Evolutionary conservation across 2,888 invertebrate genomes (phyloP).

Genomic region (Chymomyza amoena): DNA sequence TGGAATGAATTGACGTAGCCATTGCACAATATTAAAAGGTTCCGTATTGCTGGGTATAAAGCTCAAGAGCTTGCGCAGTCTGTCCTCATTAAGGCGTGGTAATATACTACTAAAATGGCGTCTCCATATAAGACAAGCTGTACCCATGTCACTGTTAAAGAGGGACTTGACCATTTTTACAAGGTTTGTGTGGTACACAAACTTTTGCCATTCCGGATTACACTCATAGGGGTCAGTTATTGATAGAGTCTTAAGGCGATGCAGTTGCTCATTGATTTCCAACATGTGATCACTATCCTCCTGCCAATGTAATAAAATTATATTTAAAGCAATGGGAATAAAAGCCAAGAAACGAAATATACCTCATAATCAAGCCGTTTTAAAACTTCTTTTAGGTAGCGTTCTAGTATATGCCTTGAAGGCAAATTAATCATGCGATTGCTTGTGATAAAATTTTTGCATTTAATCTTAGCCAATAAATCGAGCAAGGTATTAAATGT

Average conservation of each 20-base stretch:
- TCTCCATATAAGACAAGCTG: conserved; percentile 77
- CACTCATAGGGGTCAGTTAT: conserved; percentile 78
- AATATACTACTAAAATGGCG: conserved; percentile 75
- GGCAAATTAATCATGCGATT: conserved; percentile 74
- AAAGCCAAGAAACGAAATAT: conserved; percentile 4
- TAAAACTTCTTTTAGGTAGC: conserved; percentile 70
- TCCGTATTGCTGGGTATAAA: conserved; percentile 75
- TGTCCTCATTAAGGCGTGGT: conserved; percentile 66
- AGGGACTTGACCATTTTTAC: conserved; percentile 68
- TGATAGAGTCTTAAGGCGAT: conserved; percentile 76
- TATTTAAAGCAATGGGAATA: neutral
- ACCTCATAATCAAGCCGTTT: conserved; percentile 74
- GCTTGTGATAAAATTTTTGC: conserved; percentile 71
- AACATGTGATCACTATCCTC: conserved; percentile 67
- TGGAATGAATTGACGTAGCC: conserved; percentile 77
- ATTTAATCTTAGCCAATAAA: conserved; percentile 68
- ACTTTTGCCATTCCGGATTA: conserved; percentile 77
- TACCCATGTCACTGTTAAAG: conserved; percentile 74
- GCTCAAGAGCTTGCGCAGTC: conserved; percentile 68
- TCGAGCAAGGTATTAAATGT: conserved; percentile 64
- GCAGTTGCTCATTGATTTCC: conserved; percentile 76
- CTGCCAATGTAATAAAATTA: conserved; percentile 34
- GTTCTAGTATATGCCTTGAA: conserved; percentile 65
- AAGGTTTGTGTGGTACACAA: conserved; percentile 76
- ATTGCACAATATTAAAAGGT: conserved; percentile 75